phyloP scores from a whole-genome alignment of 2,888 invertebrate species.

The Crossocerus cetratus region DNA sequence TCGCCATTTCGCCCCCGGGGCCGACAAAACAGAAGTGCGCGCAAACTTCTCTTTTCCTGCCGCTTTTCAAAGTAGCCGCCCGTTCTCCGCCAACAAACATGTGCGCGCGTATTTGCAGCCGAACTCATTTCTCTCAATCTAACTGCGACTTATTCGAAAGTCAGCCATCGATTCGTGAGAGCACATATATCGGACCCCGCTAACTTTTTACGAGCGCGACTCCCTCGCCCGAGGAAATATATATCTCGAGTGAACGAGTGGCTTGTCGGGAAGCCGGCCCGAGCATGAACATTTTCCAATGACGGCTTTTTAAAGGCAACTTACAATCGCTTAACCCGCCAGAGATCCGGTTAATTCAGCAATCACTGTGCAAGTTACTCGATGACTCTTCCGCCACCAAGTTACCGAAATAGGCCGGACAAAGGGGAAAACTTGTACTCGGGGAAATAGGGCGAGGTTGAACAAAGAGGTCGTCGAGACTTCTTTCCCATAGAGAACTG shows the following conservation, averaged over 20 bases:
- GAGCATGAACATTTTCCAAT: constrained; percentile 32
- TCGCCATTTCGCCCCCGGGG: constrained; percentile 38
- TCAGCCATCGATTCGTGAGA: constrained; percentile 41
- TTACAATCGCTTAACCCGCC: background rate
- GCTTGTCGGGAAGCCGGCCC: constrained; percentile 25
- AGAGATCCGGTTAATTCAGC: too few relatives aligned
- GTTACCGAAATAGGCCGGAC: too few relatives aligned
- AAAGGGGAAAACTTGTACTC: too few relatives aligned
- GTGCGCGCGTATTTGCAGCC: constrained; percentile 15
- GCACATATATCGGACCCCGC: constrained; percentile 24
- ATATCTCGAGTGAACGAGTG: background rate
- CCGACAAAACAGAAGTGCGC: constrained; percentile 20
- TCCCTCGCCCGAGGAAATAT: too few relatives aligned
- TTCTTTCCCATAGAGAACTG: background rate
- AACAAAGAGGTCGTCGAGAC: too few relatives aligned
- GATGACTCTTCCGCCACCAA: too few relatives aligned
- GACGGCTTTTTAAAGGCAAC: constrained; percentile 17
- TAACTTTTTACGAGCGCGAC: constrained; percentile 17
- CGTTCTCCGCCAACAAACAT: constrained; percentile 34
- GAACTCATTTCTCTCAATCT: constrained; percentile 47
- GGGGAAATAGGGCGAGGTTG: too few relatives aligned
- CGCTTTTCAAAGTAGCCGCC: constrained; percentile 19
- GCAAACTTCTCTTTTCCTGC: constrained; percentile 35
- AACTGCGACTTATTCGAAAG: constrained; percentile 32
- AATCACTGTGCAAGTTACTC: too few relatives aligned